Base-by-base conservation (phyloP, 2,797 vertebrate species). In the Pogoniulus pusillus region DNA sequence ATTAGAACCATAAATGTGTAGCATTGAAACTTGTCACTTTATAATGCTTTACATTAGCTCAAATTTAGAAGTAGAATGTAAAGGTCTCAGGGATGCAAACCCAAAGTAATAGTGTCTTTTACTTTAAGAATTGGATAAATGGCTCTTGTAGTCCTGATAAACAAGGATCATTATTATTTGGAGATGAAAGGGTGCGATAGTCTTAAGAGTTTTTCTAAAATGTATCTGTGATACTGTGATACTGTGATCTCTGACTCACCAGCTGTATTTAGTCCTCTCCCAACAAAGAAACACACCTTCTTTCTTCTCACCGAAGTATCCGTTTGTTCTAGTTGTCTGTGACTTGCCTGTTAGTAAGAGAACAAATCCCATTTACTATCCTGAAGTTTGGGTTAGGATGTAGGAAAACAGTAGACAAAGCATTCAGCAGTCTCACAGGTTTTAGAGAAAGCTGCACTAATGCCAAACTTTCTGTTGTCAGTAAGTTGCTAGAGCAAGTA, bases 291-390 rank as follows among this genome's bases (percentile, higher is more conserved):
- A 71, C 68, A 84, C 83, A 29, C 57, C 51, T 45, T 62, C 10
- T 53, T 94, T 86, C 57, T 94, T 89, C 82, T 32, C 74, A 91
- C 45, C 62, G 75, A 87, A 82, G 15, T 65, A 74, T 29, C n/a
- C 30, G 14, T 23, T 84, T 74, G 58, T 88, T 92, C 55, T 30
- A 35, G n/a, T 26, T 86, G 71, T 30, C 30, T 75, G 16, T 49
- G 62, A 57, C 35, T 63, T 72, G n/a, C 54, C 73, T 68, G 30
- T 74, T 82, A 65, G 57, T 6, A 51, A 76, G 54, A 88, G 84
- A 92, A 91, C 39, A 91, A 93, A 84, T 17, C 12, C 29, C 6
- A 26, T 79, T 83, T 71, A 18, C 80, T 76, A 6, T 32, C n/a
- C 32, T 37, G 49, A 39, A 76, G 26, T 18, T 83, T 76, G 68